Conservation (phyloP, 2,797 vertebrate genomes). For the Masticophis lateralis region DNA sequence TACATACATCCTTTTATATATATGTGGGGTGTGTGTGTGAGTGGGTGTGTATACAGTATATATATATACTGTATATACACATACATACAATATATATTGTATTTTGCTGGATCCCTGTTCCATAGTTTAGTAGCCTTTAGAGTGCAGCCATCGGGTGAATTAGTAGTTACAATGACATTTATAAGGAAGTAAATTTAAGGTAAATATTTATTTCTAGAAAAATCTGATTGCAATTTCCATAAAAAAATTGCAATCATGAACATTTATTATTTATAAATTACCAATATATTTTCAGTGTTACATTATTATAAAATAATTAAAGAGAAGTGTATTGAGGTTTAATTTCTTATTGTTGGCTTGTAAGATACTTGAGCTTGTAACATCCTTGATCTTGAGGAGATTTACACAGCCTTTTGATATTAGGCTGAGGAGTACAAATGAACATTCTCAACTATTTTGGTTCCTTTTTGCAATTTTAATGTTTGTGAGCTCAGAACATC, state of each 20-base stretch:
- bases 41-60: background rate
- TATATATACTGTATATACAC: too few species aligned
- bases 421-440: background rate
- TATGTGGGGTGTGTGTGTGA: fast-evolving
- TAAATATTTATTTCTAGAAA: background rate
- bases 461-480: background rate
- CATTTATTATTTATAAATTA: background rate
- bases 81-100: background rate
- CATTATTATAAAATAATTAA: background rate
- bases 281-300: background rate
- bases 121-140: background rate
- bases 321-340: background rate
- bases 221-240: background rate
- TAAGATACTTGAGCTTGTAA: background rate
- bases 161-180: background rate
- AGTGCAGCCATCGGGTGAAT: background rate
- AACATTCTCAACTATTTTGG: background rate
- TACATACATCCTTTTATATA: too few species aligned
- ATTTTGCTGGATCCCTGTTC: background rate
- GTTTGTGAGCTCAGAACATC: background rate
- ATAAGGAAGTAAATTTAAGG: background rate
- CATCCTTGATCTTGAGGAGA: background rate
- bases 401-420: background rate
- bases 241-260: background rate
- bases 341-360: background rate